Conservation (phyloP, 2,888 invertebrate genomes). For the Megastigmus dorsalis region DNA sequence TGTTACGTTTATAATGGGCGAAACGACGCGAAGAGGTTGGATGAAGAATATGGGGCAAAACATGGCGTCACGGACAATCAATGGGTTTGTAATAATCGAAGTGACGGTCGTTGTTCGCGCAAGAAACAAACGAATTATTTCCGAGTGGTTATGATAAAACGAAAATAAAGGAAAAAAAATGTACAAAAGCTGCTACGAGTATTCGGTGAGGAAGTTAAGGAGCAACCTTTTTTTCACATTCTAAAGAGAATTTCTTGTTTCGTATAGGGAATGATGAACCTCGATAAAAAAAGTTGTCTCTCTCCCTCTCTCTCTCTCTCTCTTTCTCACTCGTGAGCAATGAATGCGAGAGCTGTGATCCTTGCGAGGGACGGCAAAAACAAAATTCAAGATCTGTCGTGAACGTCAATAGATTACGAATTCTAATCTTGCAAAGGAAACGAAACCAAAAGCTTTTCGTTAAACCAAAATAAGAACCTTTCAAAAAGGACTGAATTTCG, state of each 20-base stretch:
- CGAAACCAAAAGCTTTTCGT: no score
- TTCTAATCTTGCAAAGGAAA: no score
- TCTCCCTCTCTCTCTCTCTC: neutral
- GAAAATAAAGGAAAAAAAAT: no score
- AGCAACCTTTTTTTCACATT: slow-evolving; percentile 30
- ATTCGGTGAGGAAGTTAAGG: neutral
- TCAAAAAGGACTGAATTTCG: no score
- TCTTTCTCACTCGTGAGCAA: neutral
- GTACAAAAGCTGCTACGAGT: slow-evolving; percentile 31
- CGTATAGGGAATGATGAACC: slow-evolving; percentile 23
- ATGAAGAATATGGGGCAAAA: no score
- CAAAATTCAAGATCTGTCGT: neutral
- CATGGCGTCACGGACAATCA: slow-evolving; percentile 10
- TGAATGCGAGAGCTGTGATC: neutral
- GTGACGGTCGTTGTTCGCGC: neutral
- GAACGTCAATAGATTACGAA: no score
- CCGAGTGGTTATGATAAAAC: slow-evolving; percentile 35
- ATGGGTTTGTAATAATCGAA: no score
- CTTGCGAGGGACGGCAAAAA: neutral
- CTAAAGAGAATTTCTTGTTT: slow-evolving; percentile 16
- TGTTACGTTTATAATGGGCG: neutral
- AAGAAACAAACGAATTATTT: slow-evolving; percentile 38
- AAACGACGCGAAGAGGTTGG: neutral
- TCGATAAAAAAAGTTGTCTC: slow-evolving; percentile 8
- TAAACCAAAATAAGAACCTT: no score